phyloP scores from a whole-genome alignment of 2,113 vertebrate genomes.

The Oryzias curvinotus region DNA sequence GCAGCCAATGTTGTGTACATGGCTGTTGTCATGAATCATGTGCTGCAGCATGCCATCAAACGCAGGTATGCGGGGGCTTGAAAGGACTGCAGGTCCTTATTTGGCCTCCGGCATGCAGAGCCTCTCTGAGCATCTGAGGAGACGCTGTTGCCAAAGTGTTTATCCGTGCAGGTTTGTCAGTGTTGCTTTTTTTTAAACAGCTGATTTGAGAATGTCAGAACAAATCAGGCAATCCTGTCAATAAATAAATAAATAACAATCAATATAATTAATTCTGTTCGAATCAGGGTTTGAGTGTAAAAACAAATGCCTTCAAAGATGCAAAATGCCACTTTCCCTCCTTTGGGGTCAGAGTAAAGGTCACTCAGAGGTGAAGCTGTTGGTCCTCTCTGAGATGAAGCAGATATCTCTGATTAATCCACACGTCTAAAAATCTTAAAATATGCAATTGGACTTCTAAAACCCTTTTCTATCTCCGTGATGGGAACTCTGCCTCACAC shows the following conservation, averaged over 20 bases:
- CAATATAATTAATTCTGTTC: too few relatives aligned
- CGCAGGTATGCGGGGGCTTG: slow-evolving; percentile 9
- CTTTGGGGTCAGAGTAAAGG: too few relatives aligned
- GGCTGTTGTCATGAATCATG: slow-evolving; percentile 27
- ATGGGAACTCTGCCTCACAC: slow-evolving; percentile 13
- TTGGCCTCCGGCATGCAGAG: slow-evolving; percentile 4
- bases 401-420: too few relatives aligned
- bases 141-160: slow-evolving; percentile 13
- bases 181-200: background rate
- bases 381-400: too few relatives aligned
- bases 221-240: background rate
- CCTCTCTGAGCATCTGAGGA: slow-evolving; percentile 4
- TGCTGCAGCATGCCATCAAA: slow-evolving; percentile 18
- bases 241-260: background rate
- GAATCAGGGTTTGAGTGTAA: too few relatives aligned
- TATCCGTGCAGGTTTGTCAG: background rate
- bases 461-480: background rate
- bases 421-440: too few relatives aligned
- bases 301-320: too few relatives aligned
- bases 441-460: background rate
- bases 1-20: slow-evolving; percentile 12
- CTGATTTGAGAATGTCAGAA: background rate
- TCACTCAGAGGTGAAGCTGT: too few relatives aligned
- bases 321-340: too few relatives aligned
- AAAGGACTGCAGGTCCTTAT: slow-evolving; percentile 7